Conservation (phyloP, 2,888 invertebrate species). For the Scelioninae gen. 1 region DNA sequence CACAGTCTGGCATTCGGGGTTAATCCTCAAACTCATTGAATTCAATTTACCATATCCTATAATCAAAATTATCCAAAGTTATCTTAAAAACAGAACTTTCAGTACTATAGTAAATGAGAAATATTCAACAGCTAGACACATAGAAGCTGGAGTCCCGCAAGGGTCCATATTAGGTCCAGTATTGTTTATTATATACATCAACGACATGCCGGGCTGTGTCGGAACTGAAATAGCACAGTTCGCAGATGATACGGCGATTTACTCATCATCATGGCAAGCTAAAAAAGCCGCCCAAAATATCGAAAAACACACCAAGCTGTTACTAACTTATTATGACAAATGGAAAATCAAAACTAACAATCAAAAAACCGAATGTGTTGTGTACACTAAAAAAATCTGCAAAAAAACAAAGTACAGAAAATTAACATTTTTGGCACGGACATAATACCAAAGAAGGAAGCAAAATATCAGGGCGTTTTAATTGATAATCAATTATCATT, state of each 20-base stretch:
- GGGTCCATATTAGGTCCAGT: slow-evolving; percentile 30
- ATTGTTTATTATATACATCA: slow-evolving; percentile 1
- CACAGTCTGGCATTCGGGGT: slow-evolving; percentile 1
- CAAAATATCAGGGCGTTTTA: too few species aligned
- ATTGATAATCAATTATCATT: too few species aligned
- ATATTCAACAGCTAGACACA: neutral
- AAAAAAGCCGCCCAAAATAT: neutral
- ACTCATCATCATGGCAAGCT: neutral
- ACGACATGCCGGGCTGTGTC: slow-evolving; percentile 6
- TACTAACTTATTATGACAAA: neutral
- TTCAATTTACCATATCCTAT: neutral
- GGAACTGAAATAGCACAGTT: neutral
- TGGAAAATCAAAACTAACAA: slow-evolving; percentile 13
- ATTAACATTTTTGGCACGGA: neutral
- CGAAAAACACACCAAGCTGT: neutral
- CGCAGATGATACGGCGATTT: slow-evolving; percentile 3
- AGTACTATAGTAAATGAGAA: slow-evolving; percentile 28
- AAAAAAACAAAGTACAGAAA: neutral
- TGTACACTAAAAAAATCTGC: neutral
- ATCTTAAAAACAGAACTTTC: slow-evolving; percentile 26
- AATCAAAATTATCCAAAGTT: slow-evolving; percentile 1
- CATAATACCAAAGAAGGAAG: neutral
- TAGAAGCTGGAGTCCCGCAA: slow-evolving; percentile 47
- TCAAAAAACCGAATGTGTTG: neutral
- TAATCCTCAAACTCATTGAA: slow-evolving; percentile 22